A percentile compares a stretch with the other conserved stretches of the same genome.
Evolutionary conservation across 2,888 invertebrate species (phyloP).

Genomic region (Eledona agricola): DNA sequence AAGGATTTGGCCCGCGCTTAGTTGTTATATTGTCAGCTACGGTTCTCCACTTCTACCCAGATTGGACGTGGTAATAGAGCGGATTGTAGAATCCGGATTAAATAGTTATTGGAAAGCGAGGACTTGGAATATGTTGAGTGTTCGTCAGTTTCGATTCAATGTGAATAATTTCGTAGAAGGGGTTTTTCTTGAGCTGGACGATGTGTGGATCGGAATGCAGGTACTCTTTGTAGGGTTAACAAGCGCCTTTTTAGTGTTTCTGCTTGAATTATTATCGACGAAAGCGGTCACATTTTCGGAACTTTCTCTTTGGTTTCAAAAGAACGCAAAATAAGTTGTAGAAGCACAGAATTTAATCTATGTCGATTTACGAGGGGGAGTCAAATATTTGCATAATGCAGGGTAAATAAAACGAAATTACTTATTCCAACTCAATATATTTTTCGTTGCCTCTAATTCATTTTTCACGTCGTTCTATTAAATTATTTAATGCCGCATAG

Average conservation of each 20-base stretch:
- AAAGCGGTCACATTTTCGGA: no score
- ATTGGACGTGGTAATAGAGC: slow-evolving; percentile 28
- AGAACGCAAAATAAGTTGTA: no score
- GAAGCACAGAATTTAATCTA: no score
- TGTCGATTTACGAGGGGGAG: no score
- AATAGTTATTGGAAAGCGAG: slow-evolving; percentile 35
- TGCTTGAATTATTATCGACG: no score
- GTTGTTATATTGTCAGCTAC: slow-evolving; percentile 41
- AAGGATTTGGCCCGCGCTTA: slow-evolving; percentile 37
- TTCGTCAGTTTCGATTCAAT: slow-evolving; percentile 8
- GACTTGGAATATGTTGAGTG: slow-evolving; percentile 21
- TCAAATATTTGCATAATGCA: no score
- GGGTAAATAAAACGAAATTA: no score
- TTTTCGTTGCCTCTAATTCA: no score
- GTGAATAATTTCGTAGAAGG: slow-evolving; percentile 4
- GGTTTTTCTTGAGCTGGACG: not conserved
- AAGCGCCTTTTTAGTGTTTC: slow-evolving; percentile 3
- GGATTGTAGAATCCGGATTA: slow-evolving; percentile 39
- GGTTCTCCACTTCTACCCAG: slow-evolving; percentile 37
- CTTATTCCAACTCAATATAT: no score
- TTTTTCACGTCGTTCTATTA: no score
- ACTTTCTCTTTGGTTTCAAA: no score
- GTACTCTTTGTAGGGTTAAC: slow-evolving; percentile 5
- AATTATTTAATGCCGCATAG: no score
- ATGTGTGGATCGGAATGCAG: not conserved